Evolutionary conservation across 2,797 vertebrate species (phyloP), one percentile per base, ranked within the genome.

Genomic region (Vultur gryphus): DNA sequence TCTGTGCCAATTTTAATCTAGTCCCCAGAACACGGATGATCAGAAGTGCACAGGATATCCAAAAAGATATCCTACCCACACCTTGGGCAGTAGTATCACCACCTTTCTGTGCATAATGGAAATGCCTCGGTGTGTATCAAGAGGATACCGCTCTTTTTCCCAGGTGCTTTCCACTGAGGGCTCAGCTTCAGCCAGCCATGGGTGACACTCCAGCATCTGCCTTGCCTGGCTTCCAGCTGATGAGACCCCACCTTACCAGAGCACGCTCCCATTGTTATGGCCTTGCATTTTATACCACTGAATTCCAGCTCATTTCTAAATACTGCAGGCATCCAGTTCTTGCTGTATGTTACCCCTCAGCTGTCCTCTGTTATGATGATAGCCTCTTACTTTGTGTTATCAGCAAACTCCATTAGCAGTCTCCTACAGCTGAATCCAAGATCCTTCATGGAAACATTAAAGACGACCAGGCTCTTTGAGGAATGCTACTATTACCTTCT

Each of bases 41-140:
- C 15, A 67, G 57, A 84, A 59, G 9, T 37, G 12, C 57, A 73
- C 9, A 49, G 20, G 35, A 44, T 13, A 61, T 46, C 11, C n/a
- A 46, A 43, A 54, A 66, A 71, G 29, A 79, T 28, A 76, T 9
- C 14, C 23, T 58, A 28, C 48, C 10, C 12, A 7, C 18, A 39
- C 33, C 12, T 35, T 16, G 10, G 33, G 31, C 7, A 52, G 44
- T 24, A 23, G 4, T 13, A 66, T 5, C 19, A 51, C 24, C 58
- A 73, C 44, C 23, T 23, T 55, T 75, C 49, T 39, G n/a, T 4
- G 3, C 20, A 10, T 10, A 7, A 37, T 91, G 25, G 39, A 55
- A 90, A 64, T 13, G 28, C 49, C 25, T 24, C 3, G 0, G 10
- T 41, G 39, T 3, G 0, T 14, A 77, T 17, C 21, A 66, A 3